phyloP scores from a whole-genome alignment of 2,797 vertebrate species.

The Oophaga sylvatica region DNA sequence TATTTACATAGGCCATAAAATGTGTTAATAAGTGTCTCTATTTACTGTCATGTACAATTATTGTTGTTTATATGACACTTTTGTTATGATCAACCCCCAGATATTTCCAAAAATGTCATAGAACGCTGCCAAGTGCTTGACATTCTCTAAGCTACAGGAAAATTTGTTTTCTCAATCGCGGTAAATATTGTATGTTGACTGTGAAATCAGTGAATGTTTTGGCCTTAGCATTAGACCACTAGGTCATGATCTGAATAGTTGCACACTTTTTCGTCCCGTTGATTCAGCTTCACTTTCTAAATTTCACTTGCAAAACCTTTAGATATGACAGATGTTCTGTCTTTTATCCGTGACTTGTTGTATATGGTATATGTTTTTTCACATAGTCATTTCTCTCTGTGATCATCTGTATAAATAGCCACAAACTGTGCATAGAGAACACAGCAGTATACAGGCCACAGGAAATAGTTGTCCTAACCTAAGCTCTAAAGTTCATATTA shows the following conservation, averaged over 20 bases:
- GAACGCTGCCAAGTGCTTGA: neutral
- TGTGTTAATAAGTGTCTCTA: too few relatives aligned
- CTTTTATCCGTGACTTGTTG: neutral
- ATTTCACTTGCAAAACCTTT: neutral
- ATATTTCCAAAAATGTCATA: neutral
- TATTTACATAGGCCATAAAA: too few relatives aligned
- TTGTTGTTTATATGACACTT: too few relatives aligned
- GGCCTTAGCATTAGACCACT: neutral
- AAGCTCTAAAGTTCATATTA: slow-evolving; percentile 4
- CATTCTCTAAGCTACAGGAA: neutral
- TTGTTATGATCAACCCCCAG: too few relatives aligned
- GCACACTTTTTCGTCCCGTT: neutral
- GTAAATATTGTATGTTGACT: neutral
- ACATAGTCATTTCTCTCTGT: slow-evolving; percentile 18
- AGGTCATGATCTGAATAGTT: neutral
- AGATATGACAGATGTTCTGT: slow-evolving; percentile 16
- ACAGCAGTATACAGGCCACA: slow-evolving; percentile 14
- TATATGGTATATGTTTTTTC: slow-evolving; percentile 29
- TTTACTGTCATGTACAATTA: too few relatives aligned
- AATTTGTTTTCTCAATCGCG: neutral
- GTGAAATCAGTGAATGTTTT: neutral
- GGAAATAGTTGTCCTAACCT: slow-evolving; percentile 17
- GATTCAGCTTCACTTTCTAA: neutral
- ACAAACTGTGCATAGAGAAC: slow-evolving; percentile 27
- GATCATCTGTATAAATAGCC: slow-evolving; percentile 31